phyloP scores from a whole-genome alignment of 2,113 vertebrate species.

The Dromas ardeola region DNA sequence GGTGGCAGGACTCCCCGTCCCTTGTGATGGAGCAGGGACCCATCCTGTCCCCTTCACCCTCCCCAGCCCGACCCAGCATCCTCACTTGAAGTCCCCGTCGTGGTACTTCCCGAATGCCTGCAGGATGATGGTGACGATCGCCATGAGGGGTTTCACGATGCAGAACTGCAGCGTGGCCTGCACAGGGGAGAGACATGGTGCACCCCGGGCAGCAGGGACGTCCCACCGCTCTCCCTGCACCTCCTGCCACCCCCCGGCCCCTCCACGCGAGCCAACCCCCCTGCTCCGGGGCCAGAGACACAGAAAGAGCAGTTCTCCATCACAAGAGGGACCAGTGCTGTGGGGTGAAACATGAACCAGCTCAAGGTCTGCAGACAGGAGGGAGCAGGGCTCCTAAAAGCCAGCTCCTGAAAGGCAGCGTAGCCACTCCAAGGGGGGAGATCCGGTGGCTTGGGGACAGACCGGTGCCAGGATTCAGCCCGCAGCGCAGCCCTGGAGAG shows the following conservation, averaged over 20 bases:
- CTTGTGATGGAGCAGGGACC: not conserved
- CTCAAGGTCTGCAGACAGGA: not conserved
- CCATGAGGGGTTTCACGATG: constrained; percentile 95
- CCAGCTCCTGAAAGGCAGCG: not conserved
- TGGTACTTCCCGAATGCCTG: constrained; percentile 94
- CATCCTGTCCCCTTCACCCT: not conserved
- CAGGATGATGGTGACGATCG: constrained; percentile 89
- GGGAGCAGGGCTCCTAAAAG: not conserved
- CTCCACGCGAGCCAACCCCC: not conserved
- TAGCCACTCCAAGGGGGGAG: not conserved
- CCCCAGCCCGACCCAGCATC: not conserved
- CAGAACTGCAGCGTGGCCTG: constrained; percentile 98
- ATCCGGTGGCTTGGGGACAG: not conserved
- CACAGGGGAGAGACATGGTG: not conserved
- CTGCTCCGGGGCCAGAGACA: not conserved
- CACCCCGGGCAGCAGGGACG: not conserved
- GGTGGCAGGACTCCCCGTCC: not conserved
- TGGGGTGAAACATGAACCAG: not conserved
- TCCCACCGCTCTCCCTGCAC: not conserved
- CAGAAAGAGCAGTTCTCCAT: not conserved
- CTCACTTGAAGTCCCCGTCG: constrained; percentile 97
- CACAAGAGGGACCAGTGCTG: not conserved
- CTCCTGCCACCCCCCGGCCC: not conserved
- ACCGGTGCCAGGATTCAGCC: not conserved
- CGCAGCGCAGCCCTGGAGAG: not conserved